Percentiles rank a stretch among this genome's conserved stretches.
These are phyloP conservation scores for Philaenus spumarius DNA, from an alignment of 1,140 invertebrate genomes.

Conservation along the genomic window DNA sequence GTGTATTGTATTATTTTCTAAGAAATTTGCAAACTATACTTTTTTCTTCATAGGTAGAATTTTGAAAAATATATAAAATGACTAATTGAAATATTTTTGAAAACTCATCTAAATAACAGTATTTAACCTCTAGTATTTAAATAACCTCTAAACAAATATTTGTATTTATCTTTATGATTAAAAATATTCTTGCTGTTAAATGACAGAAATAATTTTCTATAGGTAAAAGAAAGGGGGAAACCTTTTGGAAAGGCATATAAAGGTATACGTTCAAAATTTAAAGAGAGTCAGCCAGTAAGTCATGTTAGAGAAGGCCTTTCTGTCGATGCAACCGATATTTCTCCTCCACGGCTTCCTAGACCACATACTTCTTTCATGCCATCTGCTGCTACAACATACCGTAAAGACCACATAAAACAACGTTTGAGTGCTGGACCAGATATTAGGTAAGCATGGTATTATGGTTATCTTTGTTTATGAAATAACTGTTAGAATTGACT, in stretches of 20 bases:
- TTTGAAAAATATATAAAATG: too few species aligned
- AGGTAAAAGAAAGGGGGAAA: slow-evolving; percentile 72
- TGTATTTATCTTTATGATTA: too few species aligned
- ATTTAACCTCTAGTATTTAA: too few species aligned
- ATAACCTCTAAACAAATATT: too few species aligned
- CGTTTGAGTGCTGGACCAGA: slow-evolving; percentile 15
- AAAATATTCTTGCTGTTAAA: too few species aligned
- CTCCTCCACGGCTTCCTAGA: slow-evolving; percentile 42
- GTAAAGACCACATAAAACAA: slow-evolving; percentile 15
- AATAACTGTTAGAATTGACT: neutral
- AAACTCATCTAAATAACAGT: too few species aligned
- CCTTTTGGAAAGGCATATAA: slow-evolving; percentile 67
- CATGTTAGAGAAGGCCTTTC: neutral
- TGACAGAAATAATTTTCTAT: too few species aligned
- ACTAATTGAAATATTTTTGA: too few species aligned
- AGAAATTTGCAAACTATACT: too few species aligned
- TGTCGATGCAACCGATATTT: neutral
- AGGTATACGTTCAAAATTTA: slow-evolving; percentile 56
- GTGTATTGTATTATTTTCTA: too few species aligned
- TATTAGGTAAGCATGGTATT: slow-evolving; percentile 2
- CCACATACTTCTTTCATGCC: slow-evolving; percentile 49
- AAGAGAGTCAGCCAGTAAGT: slow-evolving; percentile 42
- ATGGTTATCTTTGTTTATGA: neutral
- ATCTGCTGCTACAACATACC: slow-evolving; percentile 15
- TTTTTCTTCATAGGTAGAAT: too few species aligned